Evolutionary conservation across 1,140 invertebrate species (phyloP).

Genomic region (Anastrepha ludens): DNA sequence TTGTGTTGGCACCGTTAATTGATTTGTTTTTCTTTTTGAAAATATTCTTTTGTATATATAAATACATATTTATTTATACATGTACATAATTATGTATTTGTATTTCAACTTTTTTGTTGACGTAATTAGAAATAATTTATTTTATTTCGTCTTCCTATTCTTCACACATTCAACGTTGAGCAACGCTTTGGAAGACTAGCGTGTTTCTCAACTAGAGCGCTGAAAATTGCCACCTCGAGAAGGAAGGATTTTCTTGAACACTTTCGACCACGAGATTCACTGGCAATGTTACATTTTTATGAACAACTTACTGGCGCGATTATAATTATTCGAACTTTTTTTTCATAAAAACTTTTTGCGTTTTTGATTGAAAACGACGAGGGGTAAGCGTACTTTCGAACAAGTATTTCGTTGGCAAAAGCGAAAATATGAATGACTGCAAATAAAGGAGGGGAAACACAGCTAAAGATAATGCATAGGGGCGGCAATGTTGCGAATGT

Average conservation of each 20-base stretch:
- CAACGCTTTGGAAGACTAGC: neutral
- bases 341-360: conserved; percentile 21
- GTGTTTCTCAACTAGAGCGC: neutral
- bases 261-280: neutral
- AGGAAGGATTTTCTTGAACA: neutral
- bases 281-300: neutral
- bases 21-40: neutral
- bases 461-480: neutral
- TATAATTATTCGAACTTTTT: neutral
- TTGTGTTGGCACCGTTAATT: neutral
- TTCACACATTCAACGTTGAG: neutral
- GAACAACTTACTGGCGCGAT: neutral
- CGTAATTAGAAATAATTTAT: conserved; percentile 41
- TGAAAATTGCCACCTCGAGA: neutral
- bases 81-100: neutral
- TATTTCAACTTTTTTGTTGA: conserved; percentile 32
- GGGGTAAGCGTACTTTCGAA: neutral
- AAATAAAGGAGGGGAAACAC: neutral
- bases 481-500: conserved; percentile 14
- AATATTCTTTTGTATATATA: neutral
- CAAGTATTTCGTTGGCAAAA: conserved; percentile 24
- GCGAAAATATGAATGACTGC: conserved; percentile 27
- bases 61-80: neutral
- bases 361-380: neutral
- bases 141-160: conserved; percentile 12